Evolutionary conservation across 2,888 invertebrate genomes (phyloP).

Genomic region (Drosophila fulvimacula): DNA sequence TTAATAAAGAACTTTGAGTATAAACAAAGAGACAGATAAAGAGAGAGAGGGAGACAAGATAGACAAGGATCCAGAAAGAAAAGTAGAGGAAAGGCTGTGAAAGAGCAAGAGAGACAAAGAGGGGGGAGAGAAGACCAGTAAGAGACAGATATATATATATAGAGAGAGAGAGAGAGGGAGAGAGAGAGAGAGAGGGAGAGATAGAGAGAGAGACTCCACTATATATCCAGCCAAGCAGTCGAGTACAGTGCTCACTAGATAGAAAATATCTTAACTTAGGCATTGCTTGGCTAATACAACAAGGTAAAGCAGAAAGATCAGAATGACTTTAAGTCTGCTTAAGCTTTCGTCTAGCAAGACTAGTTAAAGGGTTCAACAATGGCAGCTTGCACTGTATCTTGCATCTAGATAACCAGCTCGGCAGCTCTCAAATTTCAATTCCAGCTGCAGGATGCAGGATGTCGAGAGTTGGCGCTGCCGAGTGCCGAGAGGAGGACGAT

Average conservation of each 20-base stretch:
- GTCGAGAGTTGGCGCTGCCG: conserved; percentile 30
- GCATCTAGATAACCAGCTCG: conserved; percentile 40
- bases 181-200: not conserved
- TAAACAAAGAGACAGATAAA: too few relatives aligned
- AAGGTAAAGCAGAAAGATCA: not conserved
- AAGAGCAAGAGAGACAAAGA: too few relatives aligned
- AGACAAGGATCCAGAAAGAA: not conserved
- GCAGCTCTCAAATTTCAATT: conserved; percentile 38
- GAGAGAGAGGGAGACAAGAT: not conserved
- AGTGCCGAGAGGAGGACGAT: conserved; percentile 55
- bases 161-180: not conserved
- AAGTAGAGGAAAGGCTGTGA: too few relatives aligned
- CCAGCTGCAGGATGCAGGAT: conserved; percentile 43
- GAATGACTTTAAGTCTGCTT: not conserved
- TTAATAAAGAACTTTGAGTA: too few relatives aligned
- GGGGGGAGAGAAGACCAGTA: too few relatives aligned
- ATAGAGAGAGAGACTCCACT: not conserved
- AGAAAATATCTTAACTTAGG: not conserved
- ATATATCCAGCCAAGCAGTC: conserved; percentile 2
- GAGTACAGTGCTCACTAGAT: conserved; percentile 13
- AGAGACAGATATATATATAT: not conserved
- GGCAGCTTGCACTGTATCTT: conserved; percentile 45
- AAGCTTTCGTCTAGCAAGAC: not conserved
- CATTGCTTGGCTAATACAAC: not conserved
- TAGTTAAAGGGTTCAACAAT: not conserved